Evolutionary conservation across 2,113 vertebrate genomes (phyloP).

Genomic region (Burhinus bistriatus): DNA sequence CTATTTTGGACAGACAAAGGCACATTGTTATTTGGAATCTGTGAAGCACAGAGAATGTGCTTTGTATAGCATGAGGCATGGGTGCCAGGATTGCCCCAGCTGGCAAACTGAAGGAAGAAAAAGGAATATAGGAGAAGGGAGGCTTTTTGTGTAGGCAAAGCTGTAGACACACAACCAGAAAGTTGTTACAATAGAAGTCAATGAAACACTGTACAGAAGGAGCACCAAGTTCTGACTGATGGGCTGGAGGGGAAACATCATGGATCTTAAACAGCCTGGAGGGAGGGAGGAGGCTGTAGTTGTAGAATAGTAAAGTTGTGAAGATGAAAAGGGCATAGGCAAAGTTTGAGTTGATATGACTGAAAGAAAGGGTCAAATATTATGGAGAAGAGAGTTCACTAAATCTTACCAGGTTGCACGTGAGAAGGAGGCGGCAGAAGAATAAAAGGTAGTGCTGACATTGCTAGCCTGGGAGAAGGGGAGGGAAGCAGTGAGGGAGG

Average conservation of each 20-base stretch:
- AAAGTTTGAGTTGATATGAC: background rate
- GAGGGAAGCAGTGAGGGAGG: background rate
- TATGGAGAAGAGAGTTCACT: background rate
- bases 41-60: background rate
- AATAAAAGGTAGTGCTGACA: constrained; percentile 21
- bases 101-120: background rate
- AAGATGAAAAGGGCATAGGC: background rate
- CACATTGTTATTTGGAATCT: background rate
- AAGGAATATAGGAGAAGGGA: background rate
- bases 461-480: background rate
- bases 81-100: background rate
- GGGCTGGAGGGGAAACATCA: background rate
- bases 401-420: background rate
- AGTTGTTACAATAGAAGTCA: background rate
- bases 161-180: background rate
- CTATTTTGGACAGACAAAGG: background rate
- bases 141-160: background rate
- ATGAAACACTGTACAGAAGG: background rate
- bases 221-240: background rate
- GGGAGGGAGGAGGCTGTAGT: background rate
- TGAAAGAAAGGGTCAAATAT: background rate
- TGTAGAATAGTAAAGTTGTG: background rate
- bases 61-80: background rate
- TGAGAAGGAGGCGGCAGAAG: background rate
- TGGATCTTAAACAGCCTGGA: background rate